Conservation (phyloP, 2,113 vertebrate species). For the Oncorhynchus mykiss region DNA sequence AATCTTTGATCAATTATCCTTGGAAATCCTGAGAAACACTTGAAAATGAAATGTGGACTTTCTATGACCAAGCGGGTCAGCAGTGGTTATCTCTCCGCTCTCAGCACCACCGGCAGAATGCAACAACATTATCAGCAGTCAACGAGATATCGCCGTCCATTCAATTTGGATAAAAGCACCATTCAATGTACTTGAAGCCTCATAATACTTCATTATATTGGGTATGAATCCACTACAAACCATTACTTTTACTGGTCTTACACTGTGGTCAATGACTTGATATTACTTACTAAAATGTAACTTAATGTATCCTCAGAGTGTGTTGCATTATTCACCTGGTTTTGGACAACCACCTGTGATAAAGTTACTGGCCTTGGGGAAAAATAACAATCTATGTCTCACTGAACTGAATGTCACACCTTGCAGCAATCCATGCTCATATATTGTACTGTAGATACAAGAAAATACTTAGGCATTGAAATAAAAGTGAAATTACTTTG, state of each 20-base stretch:
- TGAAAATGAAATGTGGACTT: constrained; percentile 34
- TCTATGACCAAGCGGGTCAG: too few relatives aligned
- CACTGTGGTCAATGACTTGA: too few relatives aligned
- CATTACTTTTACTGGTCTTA: neutral
- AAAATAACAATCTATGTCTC: too few relatives aligned
- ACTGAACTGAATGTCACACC: too few relatives aligned
- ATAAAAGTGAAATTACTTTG: too few relatives aligned
- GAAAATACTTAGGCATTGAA: too few relatives aligned
- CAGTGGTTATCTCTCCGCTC: neutral
- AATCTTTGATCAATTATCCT: constrained; percentile 65
- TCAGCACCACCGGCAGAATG: constrained; percentile 22
- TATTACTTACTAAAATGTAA: constrained; percentile 18
- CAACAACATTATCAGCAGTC: neutral
- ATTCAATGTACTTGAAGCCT: constrained; percentile 1
- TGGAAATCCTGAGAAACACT: constrained; percentile 54
- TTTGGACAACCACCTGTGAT: constrained; percentile 35
- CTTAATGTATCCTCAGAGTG: constrained; percentile 46
- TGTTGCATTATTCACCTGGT: constrained; percentile 47
- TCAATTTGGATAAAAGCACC: neutral
- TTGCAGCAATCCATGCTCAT: too few relatives aligned
- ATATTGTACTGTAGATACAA: too few relatives aligned
- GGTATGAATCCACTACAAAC: neutral
- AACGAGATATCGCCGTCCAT: neutral
- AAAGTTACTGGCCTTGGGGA: constrained; percentile 9
- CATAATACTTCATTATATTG: neutral